phyloP scores from a whole-genome alignment of 2,113 vertebrate species.

The Nothocercus nigrocapillus region DNA sequence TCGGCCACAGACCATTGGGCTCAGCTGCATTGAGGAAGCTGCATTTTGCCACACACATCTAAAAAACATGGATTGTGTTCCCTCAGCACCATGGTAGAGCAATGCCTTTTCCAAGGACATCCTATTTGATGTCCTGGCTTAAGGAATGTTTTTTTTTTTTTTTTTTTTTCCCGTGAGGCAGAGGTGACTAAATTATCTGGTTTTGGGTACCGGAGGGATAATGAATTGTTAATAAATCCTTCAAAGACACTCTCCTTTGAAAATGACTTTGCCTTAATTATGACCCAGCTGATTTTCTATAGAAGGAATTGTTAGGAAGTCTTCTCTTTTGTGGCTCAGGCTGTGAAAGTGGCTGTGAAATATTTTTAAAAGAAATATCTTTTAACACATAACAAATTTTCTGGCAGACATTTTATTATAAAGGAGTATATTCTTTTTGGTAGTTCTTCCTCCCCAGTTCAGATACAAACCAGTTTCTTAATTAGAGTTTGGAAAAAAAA shows the following conservation, averaged over 20 bases:
- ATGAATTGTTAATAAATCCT: neutral
- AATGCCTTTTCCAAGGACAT: accelerated
- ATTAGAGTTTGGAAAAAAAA: neutral
- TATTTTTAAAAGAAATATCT: neutral
- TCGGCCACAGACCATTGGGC: neutral
- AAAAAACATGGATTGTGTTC: accelerated
- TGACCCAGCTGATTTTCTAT: accelerated
- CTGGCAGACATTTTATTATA: neutral
- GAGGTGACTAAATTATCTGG: accelerated
- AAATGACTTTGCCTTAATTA: neutral
- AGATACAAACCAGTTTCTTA: neutral
- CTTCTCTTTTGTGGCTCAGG: neutral
- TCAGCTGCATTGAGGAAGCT: neutral
- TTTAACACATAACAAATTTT: neutral
- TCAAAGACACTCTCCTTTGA: neutral
- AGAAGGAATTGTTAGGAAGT: neutral
- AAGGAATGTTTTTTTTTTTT: neutral
- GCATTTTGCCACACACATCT: neutral
- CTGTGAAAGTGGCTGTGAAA: neutral
- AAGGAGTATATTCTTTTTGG: accelerated
- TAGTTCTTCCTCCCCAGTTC: neutral
- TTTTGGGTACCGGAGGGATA: neutral
- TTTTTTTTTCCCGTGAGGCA: neutral
- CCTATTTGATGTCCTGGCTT: accelerated
- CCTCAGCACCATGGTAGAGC: neutral